Percentiles rank a stretch among this genome's conserved stretches.
Evolutionary conservation across 2,888 invertebrate species (phyloP).

Genomic region (Alsophila aescularia): DNA sequence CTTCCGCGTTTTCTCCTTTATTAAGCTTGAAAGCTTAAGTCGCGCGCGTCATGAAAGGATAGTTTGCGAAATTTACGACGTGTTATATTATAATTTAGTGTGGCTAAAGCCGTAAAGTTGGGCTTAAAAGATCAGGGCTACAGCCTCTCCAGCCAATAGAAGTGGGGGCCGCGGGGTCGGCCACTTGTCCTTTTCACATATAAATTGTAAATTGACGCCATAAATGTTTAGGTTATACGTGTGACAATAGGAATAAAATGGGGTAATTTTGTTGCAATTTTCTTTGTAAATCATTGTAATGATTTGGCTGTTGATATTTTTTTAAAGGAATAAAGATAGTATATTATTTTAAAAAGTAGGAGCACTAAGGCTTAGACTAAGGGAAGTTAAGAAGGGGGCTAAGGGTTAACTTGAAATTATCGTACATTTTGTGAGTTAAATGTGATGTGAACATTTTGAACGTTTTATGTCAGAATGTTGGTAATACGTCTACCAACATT

Average conservation of each 20-base stretch:
- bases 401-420: too few species aligned
- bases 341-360: too few species aligned
- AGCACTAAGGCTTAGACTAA: too few species aligned
- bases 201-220: slow-evolving; percentile 32
- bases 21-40: slow-evolving; percentile 63
- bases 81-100: slow-evolving; percentile 84
- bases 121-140: slow-evolving; percentile 78
- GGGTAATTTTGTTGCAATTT: background rate
- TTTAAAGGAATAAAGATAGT: too few species aligned
- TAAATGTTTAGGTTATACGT: slow-evolving; percentile 24
- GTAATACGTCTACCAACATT: too few species aligned
- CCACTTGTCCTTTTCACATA: slow-evolving; percentile 32
- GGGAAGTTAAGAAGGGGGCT: too few species aligned
- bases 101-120: slow-evolving; percentile 73
- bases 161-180: slow-evolving; percentile 31
- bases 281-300: background rate
- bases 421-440: too few species aligned
- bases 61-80: slow-evolving; percentile 81
- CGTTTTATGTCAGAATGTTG: too few species aligned
- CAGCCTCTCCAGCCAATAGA: slow-evolving; percentile 43
- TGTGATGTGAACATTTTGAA: too few species aligned
- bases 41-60: slow-evolving; percentile 68
- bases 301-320: too few species aligned
- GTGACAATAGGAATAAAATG: background rate
- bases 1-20: slow-evolving; percentile 35